These are phyloP conservation scores for Bos javanicus DNA, from an alignment of 2,113 vertebrate species.

Conservation along the genomic window DNA sequence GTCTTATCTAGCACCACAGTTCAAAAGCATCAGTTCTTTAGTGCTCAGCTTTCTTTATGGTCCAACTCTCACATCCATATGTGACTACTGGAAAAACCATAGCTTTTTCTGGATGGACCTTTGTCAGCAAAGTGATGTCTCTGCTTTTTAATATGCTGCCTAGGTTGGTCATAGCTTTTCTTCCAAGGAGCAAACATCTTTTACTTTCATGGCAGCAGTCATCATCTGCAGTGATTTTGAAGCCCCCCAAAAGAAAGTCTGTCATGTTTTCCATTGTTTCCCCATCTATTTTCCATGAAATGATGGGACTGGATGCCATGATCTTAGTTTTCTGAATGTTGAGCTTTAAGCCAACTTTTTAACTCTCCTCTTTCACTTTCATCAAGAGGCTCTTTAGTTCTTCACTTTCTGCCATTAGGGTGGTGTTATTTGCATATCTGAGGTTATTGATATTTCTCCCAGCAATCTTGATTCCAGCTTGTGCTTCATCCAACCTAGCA, in stretches of 20 bases:
- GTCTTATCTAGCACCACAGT: background rate
- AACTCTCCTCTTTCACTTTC: background rate
- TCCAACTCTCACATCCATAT: background rate
- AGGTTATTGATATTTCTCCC: background rate
- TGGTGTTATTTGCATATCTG: background rate
- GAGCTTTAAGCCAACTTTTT: no score
- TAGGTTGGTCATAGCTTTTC: background rate
- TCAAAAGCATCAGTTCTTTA: background rate
- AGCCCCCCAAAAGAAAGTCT: background rate
- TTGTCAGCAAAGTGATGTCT: background rate
- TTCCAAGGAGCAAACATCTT: background rate
- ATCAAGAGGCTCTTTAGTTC: background rate
- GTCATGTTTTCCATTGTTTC: background rate
- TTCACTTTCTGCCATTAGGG: background rate
- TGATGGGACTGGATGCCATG: background rate
- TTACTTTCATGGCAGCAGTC: background rate
- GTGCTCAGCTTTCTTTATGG: background rate
- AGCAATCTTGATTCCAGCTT: background rate
- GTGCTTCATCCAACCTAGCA: background rate
- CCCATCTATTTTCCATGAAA: background rate
- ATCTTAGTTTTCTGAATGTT: background rate
- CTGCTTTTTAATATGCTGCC: background rate
- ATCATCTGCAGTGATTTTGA: background rate
- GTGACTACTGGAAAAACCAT: background rate
- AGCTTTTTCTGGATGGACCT: background rate